These are phyloP conservation scores for Dissostichus mawsoni DNA, from an alignment of 2,113 vertebrate genomes.

Conservation along the genomic window DNA sequence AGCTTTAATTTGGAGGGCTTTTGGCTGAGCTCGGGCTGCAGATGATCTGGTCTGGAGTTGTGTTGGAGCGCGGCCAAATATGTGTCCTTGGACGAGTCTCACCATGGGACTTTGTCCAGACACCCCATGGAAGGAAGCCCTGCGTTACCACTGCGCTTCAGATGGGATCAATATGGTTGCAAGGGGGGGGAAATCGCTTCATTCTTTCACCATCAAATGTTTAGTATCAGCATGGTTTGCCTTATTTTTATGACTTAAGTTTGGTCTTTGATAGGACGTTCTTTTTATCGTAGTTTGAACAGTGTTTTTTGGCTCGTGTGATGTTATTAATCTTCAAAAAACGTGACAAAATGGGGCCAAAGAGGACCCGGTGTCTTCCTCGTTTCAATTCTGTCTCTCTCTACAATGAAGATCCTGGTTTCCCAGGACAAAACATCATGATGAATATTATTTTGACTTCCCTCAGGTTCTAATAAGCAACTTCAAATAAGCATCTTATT, in stretches of 20 bases:
- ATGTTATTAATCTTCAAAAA: neutral
- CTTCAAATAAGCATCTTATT: neutral
- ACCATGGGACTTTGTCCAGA: constrained; percentile 77
- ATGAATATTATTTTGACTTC: constrained; percentile 80
- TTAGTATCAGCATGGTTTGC: constrained; percentile 34
- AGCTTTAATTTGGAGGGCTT: constrained; percentile 75
- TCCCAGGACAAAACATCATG: neutral
- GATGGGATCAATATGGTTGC: constrained; percentile 49
- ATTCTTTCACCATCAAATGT: constrained; percentile 45
- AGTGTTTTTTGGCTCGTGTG: neutral
- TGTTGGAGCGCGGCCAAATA: constrained; percentile 77
- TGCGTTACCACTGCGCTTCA: constrained; percentile 61
- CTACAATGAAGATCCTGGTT: too few species aligned
- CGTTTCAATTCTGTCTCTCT: too few species aligned
- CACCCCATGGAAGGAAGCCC: constrained; percentile 69
- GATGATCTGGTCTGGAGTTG: constrained; percentile 74
- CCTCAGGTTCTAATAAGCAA: constrained; percentile 10
- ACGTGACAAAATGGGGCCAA: too few species aligned
- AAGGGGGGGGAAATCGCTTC: neutral
- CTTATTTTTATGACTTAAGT: too few species aligned
- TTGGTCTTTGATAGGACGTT: too few species aligned
- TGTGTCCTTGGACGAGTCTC: constrained; percentile 77
- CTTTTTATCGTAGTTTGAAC: neutral
- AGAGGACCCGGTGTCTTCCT: too few species aligned
- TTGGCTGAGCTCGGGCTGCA: constrained; percentile 62